A percentile compares a stretch with the other conserved stretches of the same genome.
These are phyloP conservation scores for Sycophila sp. DNA, from an alignment of 1,140 invertebrate genomes.

Conservation along the genomic window DNA sequence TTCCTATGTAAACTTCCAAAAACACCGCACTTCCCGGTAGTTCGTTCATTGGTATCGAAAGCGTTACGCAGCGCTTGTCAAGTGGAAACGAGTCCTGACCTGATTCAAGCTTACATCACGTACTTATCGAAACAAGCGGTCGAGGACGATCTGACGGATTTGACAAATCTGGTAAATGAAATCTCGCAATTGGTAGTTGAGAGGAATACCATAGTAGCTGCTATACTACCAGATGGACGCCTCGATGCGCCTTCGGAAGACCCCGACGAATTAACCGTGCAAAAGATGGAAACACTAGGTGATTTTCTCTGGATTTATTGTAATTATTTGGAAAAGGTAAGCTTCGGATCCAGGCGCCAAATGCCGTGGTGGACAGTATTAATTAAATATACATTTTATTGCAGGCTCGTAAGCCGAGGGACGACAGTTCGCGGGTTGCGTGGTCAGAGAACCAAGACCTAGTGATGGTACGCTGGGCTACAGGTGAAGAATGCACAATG, in stretches of 20 bases:
- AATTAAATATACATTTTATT: conserved; percentile 44
- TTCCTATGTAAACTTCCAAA: conserved; percentile 79
- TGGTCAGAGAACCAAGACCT: conserved; percentile 79
- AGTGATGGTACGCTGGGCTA: conserved; percentile 84
- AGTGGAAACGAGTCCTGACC: conserved; percentile 86
- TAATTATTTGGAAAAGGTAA: conserved; percentile 70
- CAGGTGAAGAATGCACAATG: conserved; percentile 83
- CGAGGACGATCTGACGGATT: conserved; percentile 72
- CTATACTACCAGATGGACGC: conserved; percentile 87
- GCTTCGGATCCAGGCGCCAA: too few relatives aligned
- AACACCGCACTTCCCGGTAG: conserved; percentile 77
- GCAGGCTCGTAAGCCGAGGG: conserved; percentile 71
- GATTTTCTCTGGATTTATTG: conserved; percentile 83
- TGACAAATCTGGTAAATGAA: conserved; percentile 78
- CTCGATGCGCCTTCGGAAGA: too few relatives aligned
- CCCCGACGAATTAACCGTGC: conserved; percentile 61
- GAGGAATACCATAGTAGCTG: conserved; percentile 86
- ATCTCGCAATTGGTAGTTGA: conserved; percentile 93
- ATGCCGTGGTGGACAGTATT: not conserved
- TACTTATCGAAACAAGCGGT: conserved; percentile 83
- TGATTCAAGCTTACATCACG: conserved; percentile 89
- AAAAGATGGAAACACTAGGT: conserved; percentile 74
- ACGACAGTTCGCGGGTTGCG: conserved; percentile 65
- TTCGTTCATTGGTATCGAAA: conserved; percentile 74
- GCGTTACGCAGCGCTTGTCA: conserved; percentile 85